phyloP scores from a whole-genome alignment of 2,113 vertebrate genomes.

The Myanophis thanlyinensis region DNA sequence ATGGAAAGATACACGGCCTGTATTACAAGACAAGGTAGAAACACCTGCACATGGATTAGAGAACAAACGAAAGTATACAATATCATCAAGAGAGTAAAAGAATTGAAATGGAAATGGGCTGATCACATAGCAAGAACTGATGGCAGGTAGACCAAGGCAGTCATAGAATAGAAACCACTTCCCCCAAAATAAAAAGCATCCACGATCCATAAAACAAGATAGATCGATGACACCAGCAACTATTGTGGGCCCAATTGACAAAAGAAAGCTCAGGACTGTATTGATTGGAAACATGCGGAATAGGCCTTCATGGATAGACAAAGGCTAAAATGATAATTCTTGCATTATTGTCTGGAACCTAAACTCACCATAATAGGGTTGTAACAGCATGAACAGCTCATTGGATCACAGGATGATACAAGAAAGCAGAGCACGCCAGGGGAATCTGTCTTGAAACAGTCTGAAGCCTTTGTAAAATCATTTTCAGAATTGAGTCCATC shows the following conservation, averaged over 20 bases:
- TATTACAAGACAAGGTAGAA: too few relatives aligned
- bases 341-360: neutral
- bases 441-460: neutral
- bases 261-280: too few relatives aligned
- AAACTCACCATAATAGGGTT: neutral
- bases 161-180: neutral
- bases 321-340: neutral
- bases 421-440: neutral
- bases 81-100: too few relatives aligned
- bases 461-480: neutral
- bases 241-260: too few relatives aligned
- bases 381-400: neutral
- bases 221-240: neutral
- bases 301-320: neutral
- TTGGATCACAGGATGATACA: neutral
- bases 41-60: too few relatives aligned
- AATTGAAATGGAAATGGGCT: too few relatives aligned
- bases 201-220: neutral
- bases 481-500: neutral
- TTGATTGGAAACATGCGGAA: neutral
- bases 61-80: too few relatives aligned
- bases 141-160: neutral
- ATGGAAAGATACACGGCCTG: too few relatives aligned
- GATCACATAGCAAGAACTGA: neutral
- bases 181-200: neutral